Conservation (phyloP, 2,888 invertebrate genomes). For the Norana najaformis region DNA sequence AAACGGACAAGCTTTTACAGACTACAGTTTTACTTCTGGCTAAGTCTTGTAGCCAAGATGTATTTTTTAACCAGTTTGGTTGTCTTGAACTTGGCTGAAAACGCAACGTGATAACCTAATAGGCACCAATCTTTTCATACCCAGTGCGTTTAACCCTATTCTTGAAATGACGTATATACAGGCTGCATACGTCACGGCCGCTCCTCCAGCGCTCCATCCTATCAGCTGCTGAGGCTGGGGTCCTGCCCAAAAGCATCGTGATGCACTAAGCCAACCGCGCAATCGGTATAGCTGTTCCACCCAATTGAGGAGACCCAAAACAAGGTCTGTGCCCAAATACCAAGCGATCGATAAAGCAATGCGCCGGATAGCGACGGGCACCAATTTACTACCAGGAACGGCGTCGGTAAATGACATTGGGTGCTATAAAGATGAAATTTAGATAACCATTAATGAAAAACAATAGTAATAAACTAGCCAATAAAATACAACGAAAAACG, state of each 20-base stretch:
- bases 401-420: not conserved
- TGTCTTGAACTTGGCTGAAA: no score
- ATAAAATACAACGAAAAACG: not conserved
- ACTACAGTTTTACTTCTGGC: no score
- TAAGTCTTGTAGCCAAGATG: no score
- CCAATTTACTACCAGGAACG: not conserved
- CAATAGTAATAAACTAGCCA: not conserved
- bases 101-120: not conserved
- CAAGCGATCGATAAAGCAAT: not conserved
- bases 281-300: not conserved
- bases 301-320: not conserved
- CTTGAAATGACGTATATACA: not conserved
- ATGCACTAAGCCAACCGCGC: not conserved
- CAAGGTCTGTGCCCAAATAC: no score
- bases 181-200: slow-evolving; percentile 14
- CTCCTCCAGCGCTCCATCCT: slow-evolving; percentile 17
- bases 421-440: not conserved
- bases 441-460: not conserved
- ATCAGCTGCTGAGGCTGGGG: not conserved
- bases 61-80: no score
- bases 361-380: not conserved
- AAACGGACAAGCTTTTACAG: no score
- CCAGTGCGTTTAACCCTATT: not conserved
- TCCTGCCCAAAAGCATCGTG: not conserved
- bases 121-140: not conserved